Evolutionary conservation across 2,888 invertebrate species (phyloP).

Genomic region (Muscina levida): DNA sequence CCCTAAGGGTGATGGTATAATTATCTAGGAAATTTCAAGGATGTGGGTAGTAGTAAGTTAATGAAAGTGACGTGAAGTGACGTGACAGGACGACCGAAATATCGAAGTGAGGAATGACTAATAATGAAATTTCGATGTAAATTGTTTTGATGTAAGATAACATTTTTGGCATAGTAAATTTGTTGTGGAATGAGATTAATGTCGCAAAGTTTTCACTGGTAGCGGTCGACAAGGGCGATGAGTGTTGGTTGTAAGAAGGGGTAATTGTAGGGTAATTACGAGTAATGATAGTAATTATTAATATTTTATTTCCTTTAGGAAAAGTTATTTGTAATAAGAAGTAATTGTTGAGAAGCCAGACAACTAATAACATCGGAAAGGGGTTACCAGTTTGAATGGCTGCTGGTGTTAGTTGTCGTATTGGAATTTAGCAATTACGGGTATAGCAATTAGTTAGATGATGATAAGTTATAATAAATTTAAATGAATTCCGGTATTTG

Average conservation of each 20-base stretch:
- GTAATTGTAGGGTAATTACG: neutral
- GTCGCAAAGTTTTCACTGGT: no score
- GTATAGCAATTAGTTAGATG: no score
- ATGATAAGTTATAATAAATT: no score
- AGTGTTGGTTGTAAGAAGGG: neutral
- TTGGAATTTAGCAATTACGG: no score
- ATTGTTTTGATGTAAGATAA: neutral
- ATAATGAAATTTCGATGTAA: conserved; percentile 2
- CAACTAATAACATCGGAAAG: no score
- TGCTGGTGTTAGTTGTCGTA: no score
- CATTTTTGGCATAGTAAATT: neutral
- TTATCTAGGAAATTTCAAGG: conserved; percentile 27
- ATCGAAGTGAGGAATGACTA: neutral
- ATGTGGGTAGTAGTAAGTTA: conserved; percentile 25
- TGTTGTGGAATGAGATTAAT: neutral
- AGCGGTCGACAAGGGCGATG: neutral
- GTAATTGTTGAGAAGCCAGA: no score
- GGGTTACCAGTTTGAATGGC: no score
- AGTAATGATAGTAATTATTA: neutral
- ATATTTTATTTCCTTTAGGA: neutral
- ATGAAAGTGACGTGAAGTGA: conserved; percentile 7
- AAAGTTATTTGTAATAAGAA: no score
- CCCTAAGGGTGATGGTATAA: no score
- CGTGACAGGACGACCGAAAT: neutral
- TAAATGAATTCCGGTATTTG: no score